Evolutionary conservation across 2,888 invertebrate genomes (phyloP).

Genomic region (Protodeltote pygarga): DNA sequence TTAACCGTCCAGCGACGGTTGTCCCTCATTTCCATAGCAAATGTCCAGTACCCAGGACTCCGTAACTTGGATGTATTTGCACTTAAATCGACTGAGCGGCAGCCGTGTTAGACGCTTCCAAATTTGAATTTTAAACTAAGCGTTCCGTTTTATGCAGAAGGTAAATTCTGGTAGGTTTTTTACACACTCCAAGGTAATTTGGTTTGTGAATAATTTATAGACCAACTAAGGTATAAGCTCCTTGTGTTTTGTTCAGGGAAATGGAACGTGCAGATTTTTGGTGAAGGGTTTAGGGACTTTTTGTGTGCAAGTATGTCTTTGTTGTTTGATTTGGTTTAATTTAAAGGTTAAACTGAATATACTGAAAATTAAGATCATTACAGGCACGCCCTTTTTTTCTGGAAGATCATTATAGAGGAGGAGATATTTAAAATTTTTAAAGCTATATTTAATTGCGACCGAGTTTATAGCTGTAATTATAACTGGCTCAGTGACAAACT

Average conservation of each 20-base stretch:
- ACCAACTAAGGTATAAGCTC: constrained; percentile 36
- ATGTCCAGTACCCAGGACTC: constrained; percentile 61
- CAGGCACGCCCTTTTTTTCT: too few species aligned
- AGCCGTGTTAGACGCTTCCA: constrained; percentile 72
- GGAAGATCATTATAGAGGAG: too few species aligned
- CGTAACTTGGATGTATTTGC: constrained; percentile 68
- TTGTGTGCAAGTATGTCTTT: constrained; percentile 1
- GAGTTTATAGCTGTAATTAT: too few species aligned
- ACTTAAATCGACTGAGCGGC: constrained; percentile 62
- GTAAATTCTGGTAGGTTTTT: constrained; percentile 75
- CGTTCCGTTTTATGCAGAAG: constrained; percentile 76
- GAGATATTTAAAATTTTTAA: too few species aligned
- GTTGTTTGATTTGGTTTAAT: not conserved
- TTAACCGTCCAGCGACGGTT: constrained; percentile 61
- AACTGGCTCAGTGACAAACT: too few species aligned
- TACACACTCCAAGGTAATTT: constrained; percentile 64
- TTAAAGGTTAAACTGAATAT: not conserved
- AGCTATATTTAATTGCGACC: too few species aligned
- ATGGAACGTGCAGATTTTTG: constrained; percentile 37
- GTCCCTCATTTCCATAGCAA: constrained; percentile 65
- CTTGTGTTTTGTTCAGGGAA: constrained; percentile 37
- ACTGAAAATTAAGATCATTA: too few species aligned
- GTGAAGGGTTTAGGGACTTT: not conserved
- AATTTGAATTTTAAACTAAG: constrained; percentile 85
- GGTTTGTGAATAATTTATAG: constrained; percentile 68